Percentiles rank a stretch among this genome's conserved stretches.
Evolutionary conservation across 2,113 vertebrate genomes (phyloP).

Genomic region (Oenanthe oenanthe): DNA sequence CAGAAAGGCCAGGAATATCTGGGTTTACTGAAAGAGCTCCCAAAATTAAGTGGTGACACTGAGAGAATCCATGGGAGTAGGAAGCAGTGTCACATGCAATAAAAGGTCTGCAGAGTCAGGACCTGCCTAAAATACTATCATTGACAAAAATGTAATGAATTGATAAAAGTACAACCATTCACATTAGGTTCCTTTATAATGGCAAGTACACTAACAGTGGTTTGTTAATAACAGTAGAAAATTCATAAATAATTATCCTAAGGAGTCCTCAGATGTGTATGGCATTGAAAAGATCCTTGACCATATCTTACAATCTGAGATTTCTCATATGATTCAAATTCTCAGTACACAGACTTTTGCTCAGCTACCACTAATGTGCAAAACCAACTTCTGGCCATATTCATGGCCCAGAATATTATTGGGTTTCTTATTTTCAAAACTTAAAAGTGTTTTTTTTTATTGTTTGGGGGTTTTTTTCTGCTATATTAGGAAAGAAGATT

Average conservation of each 20-base stretch:
- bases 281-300: background rate
- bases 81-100: background rate
- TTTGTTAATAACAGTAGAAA: background rate
- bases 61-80: background rate
- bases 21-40: background rate
- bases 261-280: background rate
- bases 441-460: background rate
- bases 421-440: background rate
- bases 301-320: background rate
- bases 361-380: background rate
- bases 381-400: background rate
- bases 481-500: background rate
- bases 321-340: background rate
- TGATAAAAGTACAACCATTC: background rate
- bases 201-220: background rate
- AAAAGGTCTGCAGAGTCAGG: background rate
- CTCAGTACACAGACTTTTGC: fast-evolving
- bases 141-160: background rate
- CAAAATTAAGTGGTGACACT: background rate
- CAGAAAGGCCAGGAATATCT: background rate
- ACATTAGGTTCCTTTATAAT: background rate
- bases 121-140: background rate
- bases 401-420: background rate
- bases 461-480: fast-evolving
- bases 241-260: background rate